Base-by-base conservation (phyloP, 2,797 vertebrate genomes). In the Chrosomus eos region DNA sequence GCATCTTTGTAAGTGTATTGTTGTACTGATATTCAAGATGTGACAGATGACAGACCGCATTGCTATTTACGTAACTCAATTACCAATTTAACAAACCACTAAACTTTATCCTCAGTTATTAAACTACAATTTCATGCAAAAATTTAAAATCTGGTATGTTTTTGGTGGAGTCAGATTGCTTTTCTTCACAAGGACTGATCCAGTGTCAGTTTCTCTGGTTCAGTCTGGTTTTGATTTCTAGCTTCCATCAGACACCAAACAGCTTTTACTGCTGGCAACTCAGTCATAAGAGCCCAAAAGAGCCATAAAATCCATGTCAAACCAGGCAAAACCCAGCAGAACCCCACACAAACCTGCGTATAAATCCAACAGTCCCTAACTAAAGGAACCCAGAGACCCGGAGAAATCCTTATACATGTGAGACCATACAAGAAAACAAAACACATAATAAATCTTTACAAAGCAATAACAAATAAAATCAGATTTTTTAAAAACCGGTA, bases 191-290 rank as follows among this genome's bases (percentile, higher is more conserved):
- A 18, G n/a, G 66, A 28, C 48, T 85, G 83, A 84, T 58, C 31
- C 64, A 28, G 23, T 67, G 76, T 91, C 88, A 74, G 86, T 40
- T 80, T 90, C 86, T 93, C 88, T 88, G 91, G 88, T 89, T 90
- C 68, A 84, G 87, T 90, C 94, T 94, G 93, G 87, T 91, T 93
- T 91, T 91, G 88, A 93, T 95, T 94, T 92, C 91, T 84, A 89
- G 85, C 81, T 85, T 80, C 38, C 89, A 91, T 86, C 77, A 86
- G 88, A 91, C 81, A 86, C 93, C 92, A 94, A 91, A 88, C 77
- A 53, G 78, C 86, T 80, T 58, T 77, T 85, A 87, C 88, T 93
- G 91, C 92, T 93, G 93, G 60, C 67, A 81, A 81, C 89, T 86
- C 70, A 48, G 90, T 53, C 81, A 19, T 58, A 87, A 86, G 81